phyloP scores from a whole-genome alignment of 2,113 vertebrate genomes.

The Macquaria australasica region DNA sequence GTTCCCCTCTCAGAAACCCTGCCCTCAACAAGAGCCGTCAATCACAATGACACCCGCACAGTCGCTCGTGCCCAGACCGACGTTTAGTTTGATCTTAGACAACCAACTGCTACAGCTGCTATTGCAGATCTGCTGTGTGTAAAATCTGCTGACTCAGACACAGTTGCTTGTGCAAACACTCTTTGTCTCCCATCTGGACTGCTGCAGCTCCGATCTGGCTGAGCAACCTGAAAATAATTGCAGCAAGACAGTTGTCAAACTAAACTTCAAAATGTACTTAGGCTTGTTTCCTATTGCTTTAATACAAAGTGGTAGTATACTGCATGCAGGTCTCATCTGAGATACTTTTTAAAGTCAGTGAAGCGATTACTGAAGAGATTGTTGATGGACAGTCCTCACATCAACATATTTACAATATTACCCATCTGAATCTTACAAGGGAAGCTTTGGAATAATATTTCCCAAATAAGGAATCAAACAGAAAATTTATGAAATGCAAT shows the following conservation, averaged over 20 bases:
- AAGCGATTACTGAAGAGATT: background rate
- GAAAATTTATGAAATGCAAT: background rate
- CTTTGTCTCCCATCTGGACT: conserved; percentile 72
- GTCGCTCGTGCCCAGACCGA: conserved; percentile 27
- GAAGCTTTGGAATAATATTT: background rate
- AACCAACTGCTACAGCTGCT: conserved; percentile 48
- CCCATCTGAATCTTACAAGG: background rate
- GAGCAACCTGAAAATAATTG: conserved; percentile 52
- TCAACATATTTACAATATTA: background rate
- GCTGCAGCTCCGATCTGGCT: conserved; percentile 56
- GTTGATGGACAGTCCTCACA: background rate
- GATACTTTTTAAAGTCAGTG: background rate
- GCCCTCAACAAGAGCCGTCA: conserved; percentile 75
- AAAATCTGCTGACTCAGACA: conserved; percentile 74
- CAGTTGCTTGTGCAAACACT: conserved; percentile 49
- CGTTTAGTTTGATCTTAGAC: conserved; percentile 53
- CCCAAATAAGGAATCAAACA: background rate
- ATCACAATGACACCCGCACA: conserved; percentile 57
- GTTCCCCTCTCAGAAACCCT: conserved; percentile 66
- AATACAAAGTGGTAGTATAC: background rate
- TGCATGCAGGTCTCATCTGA: background rate
- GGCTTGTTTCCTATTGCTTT: conserved; percentile 20
- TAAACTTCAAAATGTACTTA: conserved; percentile 19
- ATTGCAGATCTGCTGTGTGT: conserved; percentile 49
- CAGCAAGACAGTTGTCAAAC: conserved; percentile 42